Conservation (phyloP, 1,140 invertebrate species). For the Stegodyphus dumicola region DNA sequence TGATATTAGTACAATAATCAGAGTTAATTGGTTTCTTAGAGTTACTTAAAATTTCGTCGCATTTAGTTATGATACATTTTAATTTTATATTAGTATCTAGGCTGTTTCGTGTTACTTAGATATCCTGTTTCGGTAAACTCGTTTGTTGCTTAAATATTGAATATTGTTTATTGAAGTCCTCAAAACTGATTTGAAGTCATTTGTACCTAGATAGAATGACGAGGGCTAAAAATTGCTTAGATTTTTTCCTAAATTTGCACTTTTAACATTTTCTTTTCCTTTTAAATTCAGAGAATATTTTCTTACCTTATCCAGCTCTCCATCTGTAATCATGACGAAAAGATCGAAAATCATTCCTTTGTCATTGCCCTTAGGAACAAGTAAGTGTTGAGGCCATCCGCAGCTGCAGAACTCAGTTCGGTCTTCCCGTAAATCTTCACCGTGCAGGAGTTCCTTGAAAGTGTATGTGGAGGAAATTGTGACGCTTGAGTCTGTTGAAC, state of each 20-base stretch:
- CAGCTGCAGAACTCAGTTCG: slow-evolving; percentile 70
- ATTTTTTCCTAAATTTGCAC: not conserved
- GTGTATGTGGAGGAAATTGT: slow-evolving; percentile 78
- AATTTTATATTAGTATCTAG: too few species aligned
- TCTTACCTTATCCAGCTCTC: slow-evolving; percentile 74
- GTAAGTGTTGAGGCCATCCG: slow-evolving; percentile 78
- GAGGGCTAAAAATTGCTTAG: not conserved
- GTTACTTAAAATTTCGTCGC: too few species aligned
- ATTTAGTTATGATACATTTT: too few species aligned
- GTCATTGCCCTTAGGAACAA: slow-evolving; percentile 79
- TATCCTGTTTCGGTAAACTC: not conserved
- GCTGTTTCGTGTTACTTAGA: too few species aligned
- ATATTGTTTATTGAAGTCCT: not conserved
- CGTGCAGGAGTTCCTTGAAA: slow-evolving; percentile 70
- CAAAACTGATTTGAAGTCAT: not conserved
- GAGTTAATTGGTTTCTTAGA: too few species aligned
- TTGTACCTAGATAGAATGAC: not conserved
- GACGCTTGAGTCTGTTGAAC: slow-evolving; percentile 77
- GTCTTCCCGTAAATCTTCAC: slow-evolving; percentile 18
- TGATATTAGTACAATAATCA: too few species aligned
- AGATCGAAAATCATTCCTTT: slow-evolving; percentile 78
- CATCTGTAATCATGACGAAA: slow-evolving; percentile 85
- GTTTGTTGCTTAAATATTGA: not conserved
- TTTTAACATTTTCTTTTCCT: not conserved
- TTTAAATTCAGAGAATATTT: not conserved